Conservation (phyloP, 2,113 vertebrate species). For the Chaenogobius annularis region DNA sequence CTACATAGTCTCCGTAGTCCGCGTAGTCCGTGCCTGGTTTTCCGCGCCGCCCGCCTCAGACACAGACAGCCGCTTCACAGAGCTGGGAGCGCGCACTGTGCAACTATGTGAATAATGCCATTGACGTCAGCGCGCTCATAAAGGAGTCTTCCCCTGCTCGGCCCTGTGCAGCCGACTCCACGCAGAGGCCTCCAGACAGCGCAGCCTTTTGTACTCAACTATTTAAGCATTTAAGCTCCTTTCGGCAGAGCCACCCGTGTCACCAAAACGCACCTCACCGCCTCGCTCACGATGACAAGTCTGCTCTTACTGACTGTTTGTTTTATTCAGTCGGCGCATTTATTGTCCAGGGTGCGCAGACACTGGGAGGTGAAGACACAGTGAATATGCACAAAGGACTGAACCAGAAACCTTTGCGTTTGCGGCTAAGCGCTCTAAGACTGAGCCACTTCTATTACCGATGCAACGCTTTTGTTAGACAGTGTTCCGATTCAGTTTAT, state of each 20-base stretch:
- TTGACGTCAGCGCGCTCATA: slow-evolving; percentile 99
- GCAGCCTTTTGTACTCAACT: slow-evolving; percentile 66
- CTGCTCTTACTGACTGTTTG: not conserved
- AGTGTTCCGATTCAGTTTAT: no score
- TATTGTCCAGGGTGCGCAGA: no score
- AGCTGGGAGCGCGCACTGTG: slow-evolving; percentile 91
- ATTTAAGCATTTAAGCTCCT: slow-evolving; percentile 49
- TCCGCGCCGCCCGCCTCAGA: slow-evolving; percentile 65
- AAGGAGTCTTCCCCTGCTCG: slow-evolving; percentile 93
- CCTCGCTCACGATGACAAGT: slow-evolving; percentile 22
- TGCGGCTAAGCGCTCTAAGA: no score
- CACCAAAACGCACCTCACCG: slow-evolving; percentile 25
- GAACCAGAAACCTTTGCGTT: no score
- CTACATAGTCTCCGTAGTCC: not conserved
- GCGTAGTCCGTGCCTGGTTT: slow-evolving; percentile 80
- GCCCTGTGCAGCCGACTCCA: slow-evolving; percentile 79
- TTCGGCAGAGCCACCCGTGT: not conserved
- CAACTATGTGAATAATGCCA: slow-evolving; percentile 99
- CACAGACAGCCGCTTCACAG: slow-evolving; percentile 74
- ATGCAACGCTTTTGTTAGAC: no score
- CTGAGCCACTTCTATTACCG: no score
- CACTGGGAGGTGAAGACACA: no score
- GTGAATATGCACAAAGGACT: no score
- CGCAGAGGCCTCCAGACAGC: slow-evolving; percentile 78
- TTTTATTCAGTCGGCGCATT: not conserved